These are phyloP conservation scores for Myocastor coypus DNA, from an alignment of 2,113 vertebrate species.

Conservation along the genomic window DNA sequence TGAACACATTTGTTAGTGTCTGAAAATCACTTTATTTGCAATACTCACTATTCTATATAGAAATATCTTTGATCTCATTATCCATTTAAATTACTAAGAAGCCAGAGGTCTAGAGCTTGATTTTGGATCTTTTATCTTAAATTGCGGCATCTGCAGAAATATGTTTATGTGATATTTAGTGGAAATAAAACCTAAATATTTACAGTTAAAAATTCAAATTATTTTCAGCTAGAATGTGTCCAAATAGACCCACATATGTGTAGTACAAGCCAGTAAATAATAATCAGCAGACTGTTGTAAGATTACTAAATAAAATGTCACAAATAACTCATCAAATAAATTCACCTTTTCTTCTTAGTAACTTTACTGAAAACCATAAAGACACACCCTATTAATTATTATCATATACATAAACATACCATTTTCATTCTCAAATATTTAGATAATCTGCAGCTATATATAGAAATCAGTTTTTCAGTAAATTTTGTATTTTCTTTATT, in stretches of 20 bases:
- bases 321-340: not conserved
- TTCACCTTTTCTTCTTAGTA: conserved; percentile 18
- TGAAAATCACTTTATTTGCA: conserved; percentile 52
- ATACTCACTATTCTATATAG: not conserved
- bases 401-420: not conserved
- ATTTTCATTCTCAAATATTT: not conserved
- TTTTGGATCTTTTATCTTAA: not conserved
- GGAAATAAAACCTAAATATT: conserved; percentile 37
- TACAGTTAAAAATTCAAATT: conserved; percentile 30
- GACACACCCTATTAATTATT: not conserved
- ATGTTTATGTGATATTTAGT: not conserved
- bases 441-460: not conserved
- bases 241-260: not conserved
- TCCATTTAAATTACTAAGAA: conserved; percentile 15
- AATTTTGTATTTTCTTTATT: not conserved
- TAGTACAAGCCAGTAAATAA: not conserved
- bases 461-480: not conserved
- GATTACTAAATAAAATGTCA: not conserved
- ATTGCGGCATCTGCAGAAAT: not conserved
- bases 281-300: conserved; percentile 4
- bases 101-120: not conserved
- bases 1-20: conserved; percentile 7
- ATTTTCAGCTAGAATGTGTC: conserved; percentile 33
- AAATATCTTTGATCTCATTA: not conserved
- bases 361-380: not conserved